Base-by-base conservation (phyloP, 2,888 invertebrate genomes). In the Mimachlamys varia region DNA sequence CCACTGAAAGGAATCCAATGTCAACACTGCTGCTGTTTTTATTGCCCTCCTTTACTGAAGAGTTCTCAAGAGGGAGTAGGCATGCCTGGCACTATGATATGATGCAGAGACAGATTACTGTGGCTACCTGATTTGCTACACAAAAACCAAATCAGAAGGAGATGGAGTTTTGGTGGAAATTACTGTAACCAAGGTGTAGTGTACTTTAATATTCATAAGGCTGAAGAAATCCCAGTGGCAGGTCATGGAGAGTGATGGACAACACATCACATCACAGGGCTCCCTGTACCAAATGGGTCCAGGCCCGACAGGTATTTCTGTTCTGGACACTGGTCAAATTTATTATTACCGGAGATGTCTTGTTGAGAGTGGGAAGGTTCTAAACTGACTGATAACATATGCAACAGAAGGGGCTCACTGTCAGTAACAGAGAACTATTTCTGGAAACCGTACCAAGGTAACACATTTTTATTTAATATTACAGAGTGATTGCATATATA, bases 1-100 rank as follows among this genome's bases (percentile, higher is more conserved):
- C 76, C 76, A 76, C 76, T 76, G 76, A 76, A 76, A 76, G 76
- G 76, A 76, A 76, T 76, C 76, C 76, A 76, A 76, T 76, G 76
- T 76, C 76, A 76, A 76, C 76, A 76, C 33, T 22, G 76, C 76
- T 76, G 76, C 19, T 76, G 76, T 76, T 76, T 76, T 76, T 76
- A 76, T 76, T 76, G 76, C 27, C 76, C 76, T 76, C 76, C 76
- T 76, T 33, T 15, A 76, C 76, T 76, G 76, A 76, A 76, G 76
- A 76, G 76, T 76, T 76, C 76, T 76, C 76, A 76, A 76, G 76
- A 76, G 76, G 76, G 76, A 33, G 76, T 76, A 76, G 76, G 33
- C 76, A 33, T 2, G 76, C 76, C 76, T 76, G 15, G 15, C 33
- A 33, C 33, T 27, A 22, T 62, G 76, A 76, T 76, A 76, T 22